Evolutionary conservation across 2,113 vertebrate species (phyloP), one percentile per base, ranked within the genome.

Genomic region (Paracanthobrama guichenoti): DNA sequence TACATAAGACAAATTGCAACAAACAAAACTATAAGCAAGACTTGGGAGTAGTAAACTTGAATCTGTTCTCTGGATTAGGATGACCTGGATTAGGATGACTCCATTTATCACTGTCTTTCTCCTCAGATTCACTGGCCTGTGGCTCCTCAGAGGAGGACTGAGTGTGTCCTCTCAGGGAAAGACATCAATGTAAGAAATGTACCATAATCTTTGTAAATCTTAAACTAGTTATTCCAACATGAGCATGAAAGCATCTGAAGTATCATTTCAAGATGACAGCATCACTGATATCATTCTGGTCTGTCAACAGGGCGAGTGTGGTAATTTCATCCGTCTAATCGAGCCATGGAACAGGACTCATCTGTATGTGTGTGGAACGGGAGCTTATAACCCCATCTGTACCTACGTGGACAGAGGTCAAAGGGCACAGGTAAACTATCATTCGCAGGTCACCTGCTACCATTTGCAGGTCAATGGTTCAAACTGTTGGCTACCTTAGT

Each of bases 261-360:
- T 44, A 46, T 60, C 0, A 20, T 80, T 79, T 55, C 4, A 75
- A 24, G 22, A 48, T 46, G 44, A 75, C 71, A 46, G 31, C 42
- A 35, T 60, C 18, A 5, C 20, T 18, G 16, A 53, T 39, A 22
- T 78, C 31, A 5, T 12, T 80, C 12, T 35, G 22, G 84, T 60
- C 13, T 69, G 87, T 83, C 88, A 82, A 72, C 91, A 99, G 98
- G 98, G 97, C 0, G 98, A 99, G 90, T 99, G 98, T 0, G 97
- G 97, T 73, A 99, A 99, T 93, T 99, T 99, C 91, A 97, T 99
- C 91, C 96, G 98, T 82, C 95, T 99, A 91, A 99, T 99, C 88
- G 97, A 99, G 93, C 96, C 98, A 20, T 99, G 97, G 97, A 99
- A 99, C 94, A 94, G 98, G 79, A 99, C 98, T 69, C 98, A 99